Evolutionary conservation across 2,797 vertebrate genomes (phyloP), one percentile per base, ranked within the genome.

Genomic region (Buceros bicornis): DNA sequence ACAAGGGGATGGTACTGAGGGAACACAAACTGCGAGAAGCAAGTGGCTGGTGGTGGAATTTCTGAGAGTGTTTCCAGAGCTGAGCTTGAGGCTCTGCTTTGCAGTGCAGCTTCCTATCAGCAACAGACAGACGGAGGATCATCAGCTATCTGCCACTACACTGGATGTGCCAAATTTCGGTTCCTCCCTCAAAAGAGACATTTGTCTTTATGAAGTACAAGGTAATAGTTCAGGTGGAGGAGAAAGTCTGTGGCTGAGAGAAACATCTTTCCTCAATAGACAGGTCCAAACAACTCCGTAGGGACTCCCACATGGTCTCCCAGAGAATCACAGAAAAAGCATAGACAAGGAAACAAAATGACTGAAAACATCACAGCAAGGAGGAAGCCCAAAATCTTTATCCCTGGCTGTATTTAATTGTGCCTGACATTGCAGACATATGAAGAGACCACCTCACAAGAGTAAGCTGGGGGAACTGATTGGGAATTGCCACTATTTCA

Each of bases 291-390:
- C 58, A 21, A 56, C 24, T 84, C 50, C 54, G 50, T 8, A 42
- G 50, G 45, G 62, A 42, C 21, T 81, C 50, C 70, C 64, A 53
- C 20, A 61, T 10, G 18, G 37, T 65, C 1, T 79, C 29, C 31
- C 58, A 82, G 56, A 82, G 40, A 93, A 79, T 82, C 58, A 48
- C 37, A 29, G 33, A 43, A 81, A 86, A 94, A 86, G 9, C 42
- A 83, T 3, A 71, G 57, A 69, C 42, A 65, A 71, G 58, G 62
- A 82, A 83, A 94, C 47, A 81, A 92, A 95, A 66, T 42, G 54
- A 89, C 65, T 93, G 69, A 82, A 93, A 76, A 66, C n/a, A 43
- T 35, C 73, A 92, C 31, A 90, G 83, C 5, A 82, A 92, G 66
- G 62, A 88, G 14, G n/a, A 90, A 84, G 22, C 40, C 51, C 6